These are phyloP conservation scores for Phyllotreta cruciferae DNA, from an alignment of 2,888 invertebrate species.

Conservation along the genomic window DNA sequence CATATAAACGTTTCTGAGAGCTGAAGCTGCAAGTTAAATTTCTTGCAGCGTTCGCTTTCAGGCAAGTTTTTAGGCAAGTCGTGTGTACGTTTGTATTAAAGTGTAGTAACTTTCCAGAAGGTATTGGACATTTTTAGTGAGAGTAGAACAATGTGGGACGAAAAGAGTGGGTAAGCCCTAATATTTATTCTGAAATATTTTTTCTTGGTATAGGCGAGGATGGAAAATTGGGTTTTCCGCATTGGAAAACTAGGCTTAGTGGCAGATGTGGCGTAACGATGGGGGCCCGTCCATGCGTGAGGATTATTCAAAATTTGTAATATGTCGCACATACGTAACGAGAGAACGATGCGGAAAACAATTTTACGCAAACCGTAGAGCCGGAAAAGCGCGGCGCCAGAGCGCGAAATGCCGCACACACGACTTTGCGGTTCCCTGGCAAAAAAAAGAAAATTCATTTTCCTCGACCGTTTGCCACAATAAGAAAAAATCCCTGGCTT, in stretches of 20 bases:
- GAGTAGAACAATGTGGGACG: no score
- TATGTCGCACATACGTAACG: constrained; percentile 44
- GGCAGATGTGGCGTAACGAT: constrained; percentile 1
- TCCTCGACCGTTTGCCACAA: not conserved
- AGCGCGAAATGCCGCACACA: not conserved
- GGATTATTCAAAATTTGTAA: constrained; percentile 52
- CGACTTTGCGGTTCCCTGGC: not conserved
- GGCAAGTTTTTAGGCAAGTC: no score
- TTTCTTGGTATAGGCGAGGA: no score
- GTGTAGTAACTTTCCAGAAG: no score
- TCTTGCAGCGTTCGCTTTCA: no score
- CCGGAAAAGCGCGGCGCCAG: not conserved
- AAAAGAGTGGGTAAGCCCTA: no score
- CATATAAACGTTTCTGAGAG: no score
- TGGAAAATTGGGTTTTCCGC: not conserved
- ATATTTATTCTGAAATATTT: no score
- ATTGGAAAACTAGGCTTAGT: constrained; percentile 1
- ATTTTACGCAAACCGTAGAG: constrained; percentile 42
- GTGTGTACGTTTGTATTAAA: no score
- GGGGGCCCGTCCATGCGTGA: constrained; percentile 45
- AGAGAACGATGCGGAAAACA: constrained; percentile 43
- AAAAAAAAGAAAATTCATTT: not conserved
- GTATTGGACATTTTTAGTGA: no score
- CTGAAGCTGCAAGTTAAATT: no score
- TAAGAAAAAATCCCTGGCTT: no score